phyloP scores from a whole-genome alignment of 2,113 vertebrate genomes.

The Callithrix jacchus region DNA sequence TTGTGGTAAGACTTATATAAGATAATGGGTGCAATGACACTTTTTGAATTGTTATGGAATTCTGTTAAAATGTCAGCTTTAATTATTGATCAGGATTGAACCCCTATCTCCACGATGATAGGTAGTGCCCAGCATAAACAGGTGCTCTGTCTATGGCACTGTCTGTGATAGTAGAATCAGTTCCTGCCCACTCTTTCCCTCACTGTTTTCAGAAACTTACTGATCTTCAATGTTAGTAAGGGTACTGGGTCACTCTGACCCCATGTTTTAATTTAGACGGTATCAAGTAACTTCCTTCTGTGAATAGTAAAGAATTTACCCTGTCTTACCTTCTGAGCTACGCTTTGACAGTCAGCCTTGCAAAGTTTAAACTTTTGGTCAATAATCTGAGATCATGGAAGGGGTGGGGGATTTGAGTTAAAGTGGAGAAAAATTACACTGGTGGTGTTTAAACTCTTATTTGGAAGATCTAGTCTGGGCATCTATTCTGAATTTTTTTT shows the following conservation, averaged over 20 bases:
- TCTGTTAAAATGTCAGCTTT: neutral
- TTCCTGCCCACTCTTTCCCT: neutral
- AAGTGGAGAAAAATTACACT: neutral
- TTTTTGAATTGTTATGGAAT: neutral
- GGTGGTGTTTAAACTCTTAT: neutral
- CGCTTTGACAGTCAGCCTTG: neutral
- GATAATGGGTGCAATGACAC: neutral
- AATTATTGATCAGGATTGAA: neutral
- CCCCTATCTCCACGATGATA: neutral
- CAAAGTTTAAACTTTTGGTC: neutral
- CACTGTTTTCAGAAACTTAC: neutral
- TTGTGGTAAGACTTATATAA: neutral
- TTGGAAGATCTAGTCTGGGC: neutral
- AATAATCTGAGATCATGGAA: neutral
- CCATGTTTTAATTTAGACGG: neutral
- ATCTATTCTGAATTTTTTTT: neutral
- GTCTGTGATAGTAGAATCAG: neutral
- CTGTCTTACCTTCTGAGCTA: neutral
- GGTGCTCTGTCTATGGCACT: neutral
- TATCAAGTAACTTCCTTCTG: neutral
- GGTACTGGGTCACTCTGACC: neutral
- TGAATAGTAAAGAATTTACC: neutral
- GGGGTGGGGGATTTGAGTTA: neutral
- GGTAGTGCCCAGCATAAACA: neutral
- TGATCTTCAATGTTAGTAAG: neutral